Evolutionary conservation across 2,888 invertebrate genomes (phyloP), one percentile per base, ranked within the genome.

Genomic region (Dendrolimus houi): DNA sequence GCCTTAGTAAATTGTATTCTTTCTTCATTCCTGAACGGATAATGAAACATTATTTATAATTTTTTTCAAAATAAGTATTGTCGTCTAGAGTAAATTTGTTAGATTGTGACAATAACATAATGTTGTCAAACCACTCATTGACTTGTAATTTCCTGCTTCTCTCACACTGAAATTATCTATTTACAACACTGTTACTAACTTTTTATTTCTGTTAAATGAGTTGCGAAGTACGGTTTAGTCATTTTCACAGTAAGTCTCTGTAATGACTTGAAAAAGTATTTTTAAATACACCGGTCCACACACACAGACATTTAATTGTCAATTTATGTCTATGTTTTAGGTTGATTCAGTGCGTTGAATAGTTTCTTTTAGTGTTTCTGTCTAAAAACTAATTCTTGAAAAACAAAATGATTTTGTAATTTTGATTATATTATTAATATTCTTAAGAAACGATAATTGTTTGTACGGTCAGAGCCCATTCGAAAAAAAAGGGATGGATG

Each of bases 91-190:
- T 47, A 47, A 10, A 47, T 47, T 47, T 47, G 47, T 47, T 47
- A 12, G 9, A 12, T 47, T 12, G 47, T 47, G 47, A 47, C 9
- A 47, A 47, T 8, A 47, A 6, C 29, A 29, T 29, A 52, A 56
- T 53, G 56, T 56, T 56, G 56, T 56, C 56, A 56, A 52, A 56
- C 56, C n/a, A 53, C 56, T 56, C 56, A 56, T 56, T 53, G 52
- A 56, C 56, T 56, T 56, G 56, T 56, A 56, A 56, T 56, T 56
- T 56, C 56, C 56, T 56, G 53, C 53, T 56, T 53, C 52, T 56
- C 53, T 52, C 56, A 56, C 41, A 8, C 12, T 47, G 47, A 47
- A 47, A 47, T 9, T 6, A 47, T 47, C 12, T 47, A 47, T 47
- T 47, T 47, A 12, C 47, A 12, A 47, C 47, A 47, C 9, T 10